Evolutionary conservation across 2,797 vertebrate genomes (phyloP), one percentile per base, ranked within the genome.

Genomic region (Platalea minor): DNA sequence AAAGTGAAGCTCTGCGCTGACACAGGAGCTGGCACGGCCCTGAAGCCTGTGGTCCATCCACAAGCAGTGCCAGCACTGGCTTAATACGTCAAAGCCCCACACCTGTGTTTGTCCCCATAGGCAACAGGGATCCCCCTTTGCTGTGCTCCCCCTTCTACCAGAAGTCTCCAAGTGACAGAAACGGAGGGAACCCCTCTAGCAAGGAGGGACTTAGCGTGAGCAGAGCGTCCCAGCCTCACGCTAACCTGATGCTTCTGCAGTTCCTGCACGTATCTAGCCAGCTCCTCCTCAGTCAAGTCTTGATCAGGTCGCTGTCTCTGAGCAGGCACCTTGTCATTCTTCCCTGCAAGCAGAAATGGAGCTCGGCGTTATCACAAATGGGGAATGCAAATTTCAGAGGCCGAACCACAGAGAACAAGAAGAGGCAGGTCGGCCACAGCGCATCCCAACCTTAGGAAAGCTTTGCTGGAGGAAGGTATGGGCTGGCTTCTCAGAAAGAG

Each of bases 221-320:
- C 17, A 82, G 56, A 88, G 19, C 24, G 39, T 59, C 24, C 35
- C 67, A 73, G 37, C 21, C 48, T 45, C 56, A 33, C 0, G 54
- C 98, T 96, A 77, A 99, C 99, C 99, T 99, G 99, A 95, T 99
- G 99, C 96, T 99, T 99, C 97, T 99, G 99, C 97, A 99, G 98
- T 77, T 99, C 99, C 61, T 99, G 98, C 95, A 99, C 98, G 1
- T 99, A 99, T 94, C 98, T 98, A 92, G 98, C 98, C 98, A 99
- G 98, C 96, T 99, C 99, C 93, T 99, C 99, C 97, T 99, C 99
- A 18, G 98, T 99, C 98, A 99, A 98, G 95, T 99, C 97, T 86
- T 97, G 97, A n/a, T 97, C 89, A 80, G 96, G 93, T 59, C 65
- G 95, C 43, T 95, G 95, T 59, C 96, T 97, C 43, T 97, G 94